Evolutionary conservation across 1,140 invertebrate species (phyloP), one percentile per base, ranked within the genome.

Genomic region (Copidosoma floridanum): DNA sequence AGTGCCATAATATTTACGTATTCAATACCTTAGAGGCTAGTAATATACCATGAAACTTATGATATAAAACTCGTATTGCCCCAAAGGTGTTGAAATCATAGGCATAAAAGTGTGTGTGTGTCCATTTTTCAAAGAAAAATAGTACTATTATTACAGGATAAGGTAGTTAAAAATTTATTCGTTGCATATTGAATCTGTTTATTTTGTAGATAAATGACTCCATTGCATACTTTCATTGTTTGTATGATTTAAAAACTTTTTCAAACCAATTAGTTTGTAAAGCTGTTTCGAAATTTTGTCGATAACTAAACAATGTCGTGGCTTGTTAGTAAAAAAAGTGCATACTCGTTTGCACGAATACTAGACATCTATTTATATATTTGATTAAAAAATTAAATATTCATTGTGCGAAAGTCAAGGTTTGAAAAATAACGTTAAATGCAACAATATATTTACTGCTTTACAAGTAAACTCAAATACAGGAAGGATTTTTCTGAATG

Each of bases 1-100:
- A 60, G 57, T 60, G 57, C 57, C 57, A 60, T 59, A 52, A 58
- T 37, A 44, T 54, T 26, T 47, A 47, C 32, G 46, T 60, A 53
- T 53, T 47, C 41, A n/a, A n/a, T n/a, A n/a, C n/a, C n/a, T n/a
- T n/a, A n/a, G n/a, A n/a, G n/a, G n/a, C n/a, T n/a, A n/a, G n/a
- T n/a, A n/a, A n/a, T n/a, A n/a, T n/a, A n/a, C n/a, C n/a, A n/a
- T n/a, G n/a, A n/a, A n/a, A n/a, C n/a, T n/a, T n/a, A n/a, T n/a
- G n/a, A n/a, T n/a, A n/a, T n/a, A n/a, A n/a, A n/a, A n/a, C n/a
- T n/a, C n/a, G n/a, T n/a, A n/a, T n/a, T n/a, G n/a, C n/a, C n/a
- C n/a, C n/a, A n/a, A n/a, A n/a, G n/a, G n/a, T n/a, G n/a, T n/a
- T n/a, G 35, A 54, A 29, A 37, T 38, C 12, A 37, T 53, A 53